phyloP scores from a whole-genome alignment of 2,888 invertebrate species.

The Thysanoteuthis rhombus region DNA sequence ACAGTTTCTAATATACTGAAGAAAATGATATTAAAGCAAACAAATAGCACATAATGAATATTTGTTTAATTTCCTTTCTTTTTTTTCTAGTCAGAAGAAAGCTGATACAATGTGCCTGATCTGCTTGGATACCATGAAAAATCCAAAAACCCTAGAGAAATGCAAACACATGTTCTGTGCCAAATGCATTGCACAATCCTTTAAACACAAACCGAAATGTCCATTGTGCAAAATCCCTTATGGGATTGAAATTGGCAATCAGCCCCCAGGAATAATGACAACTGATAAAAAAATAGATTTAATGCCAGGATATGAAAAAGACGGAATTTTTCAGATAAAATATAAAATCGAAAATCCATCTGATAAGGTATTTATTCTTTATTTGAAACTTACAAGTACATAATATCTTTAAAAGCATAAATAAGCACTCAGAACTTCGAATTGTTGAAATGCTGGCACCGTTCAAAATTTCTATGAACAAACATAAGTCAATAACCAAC shows the following conservation, averaged over 20 bases:
- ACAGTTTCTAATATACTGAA: too few relatives aligned
- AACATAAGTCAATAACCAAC: too few relatives aligned
- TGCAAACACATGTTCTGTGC: neutral
- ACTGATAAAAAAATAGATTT: fast-evolving
- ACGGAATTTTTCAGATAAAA: neutral
- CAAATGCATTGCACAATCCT: neutral
- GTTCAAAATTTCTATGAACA: too few relatives aligned
- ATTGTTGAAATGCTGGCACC: too few relatives aligned
- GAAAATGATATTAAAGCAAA: neutral
- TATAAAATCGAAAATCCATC: neutral
- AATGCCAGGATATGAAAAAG: neutral
- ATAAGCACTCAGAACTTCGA: too few relatives aligned
- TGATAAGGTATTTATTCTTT: neutral
- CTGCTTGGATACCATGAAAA: neutral
- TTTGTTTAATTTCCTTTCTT: neutral
- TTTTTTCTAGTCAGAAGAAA: neutral
- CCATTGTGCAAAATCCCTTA: neutral
- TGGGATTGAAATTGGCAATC: neutral
- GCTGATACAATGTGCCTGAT: neutral
- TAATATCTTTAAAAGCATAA: too few relatives aligned
- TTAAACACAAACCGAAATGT: neutral
- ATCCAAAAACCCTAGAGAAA: neutral
- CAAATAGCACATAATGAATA: neutral
- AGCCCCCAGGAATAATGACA: neutral
- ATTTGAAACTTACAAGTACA: too few relatives aligned